Percentiles rank a stretch among this genome's conserved stretches.
These are phyloP conservation scores for Cheilosia impressa DNA, from an alignment of 2,888 invertebrate genomes.

Conservation along the genomic window DNA sequence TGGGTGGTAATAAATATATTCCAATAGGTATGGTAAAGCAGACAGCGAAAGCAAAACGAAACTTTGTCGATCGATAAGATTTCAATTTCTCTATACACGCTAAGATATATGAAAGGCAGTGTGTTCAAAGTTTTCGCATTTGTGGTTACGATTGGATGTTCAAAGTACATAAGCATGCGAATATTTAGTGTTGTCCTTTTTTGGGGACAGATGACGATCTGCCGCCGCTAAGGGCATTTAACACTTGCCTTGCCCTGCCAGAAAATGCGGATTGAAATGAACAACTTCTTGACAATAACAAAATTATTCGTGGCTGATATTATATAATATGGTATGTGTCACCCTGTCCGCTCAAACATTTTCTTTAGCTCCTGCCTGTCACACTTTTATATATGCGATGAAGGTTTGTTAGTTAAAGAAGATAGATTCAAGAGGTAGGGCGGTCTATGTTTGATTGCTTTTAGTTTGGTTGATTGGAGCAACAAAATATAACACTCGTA, in stretches of 20 bases:
- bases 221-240: background rate
- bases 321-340: too few species aligned
- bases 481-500: too few species aligned
- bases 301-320: background rate
- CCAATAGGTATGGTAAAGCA: constrained; percentile 31
- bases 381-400: too few species aligned
- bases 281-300: background rate
- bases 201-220: background rate
- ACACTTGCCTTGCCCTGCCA: background rate
- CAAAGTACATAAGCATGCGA: background rate
- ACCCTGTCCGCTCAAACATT: too few species aligned
- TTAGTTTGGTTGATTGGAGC: too few species aligned
- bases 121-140: constrained; percentile 44
- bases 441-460: too few species aligned
- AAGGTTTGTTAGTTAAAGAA: too few species aligned
- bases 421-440: too few species aligned
- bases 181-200: background rate
- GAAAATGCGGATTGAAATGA: background rate
- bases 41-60: constrained; percentile 48
- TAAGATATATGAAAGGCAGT: constrained; percentile 10
- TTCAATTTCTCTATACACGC: constrained; percentile 81
- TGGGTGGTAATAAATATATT: constrained; percentile 53
- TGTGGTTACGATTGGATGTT: constrained; percentile 3
- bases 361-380: too few species aligned
- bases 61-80: constrained; percentile 80